Conservation (phyloP, 2,888 invertebrate genomes). For the Syrphus vitripennis region DNA sequence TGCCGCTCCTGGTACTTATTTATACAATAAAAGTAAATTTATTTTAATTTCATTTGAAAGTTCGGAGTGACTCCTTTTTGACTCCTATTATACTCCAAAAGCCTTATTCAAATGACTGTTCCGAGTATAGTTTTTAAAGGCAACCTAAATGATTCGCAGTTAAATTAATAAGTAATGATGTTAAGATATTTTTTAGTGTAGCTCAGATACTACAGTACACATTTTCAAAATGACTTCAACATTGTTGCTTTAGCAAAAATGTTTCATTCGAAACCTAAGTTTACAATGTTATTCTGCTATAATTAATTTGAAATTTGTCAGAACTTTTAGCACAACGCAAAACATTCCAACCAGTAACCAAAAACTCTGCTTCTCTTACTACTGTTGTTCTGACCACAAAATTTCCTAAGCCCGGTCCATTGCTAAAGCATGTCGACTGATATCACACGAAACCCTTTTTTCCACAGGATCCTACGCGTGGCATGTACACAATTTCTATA, state of each 20-base stretch:
- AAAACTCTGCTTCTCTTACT: not conserved
- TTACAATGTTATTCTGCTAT: not conserved
- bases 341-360: not conserved
- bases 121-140: too few relatives aligned
- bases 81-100: too few relatives aligned
- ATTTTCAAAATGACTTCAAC: not conserved
- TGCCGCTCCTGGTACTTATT: too few relatives aligned
- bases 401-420: not conserved
- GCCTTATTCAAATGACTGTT: too few relatives aligned
- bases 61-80: too few relatives aligned
- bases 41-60: too few relatives aligned
- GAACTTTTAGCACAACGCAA: not conserved
- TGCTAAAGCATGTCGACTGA: not conserved
- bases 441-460: not conserved
- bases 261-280: not conserved
- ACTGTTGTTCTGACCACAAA: not conserved
- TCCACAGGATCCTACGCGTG: constrained; percentile 1
- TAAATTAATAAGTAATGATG: too few relatives aligned
- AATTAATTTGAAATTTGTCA: constrained; percentile 21
- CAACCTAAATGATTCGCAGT: too few relatives aligned
- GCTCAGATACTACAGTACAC: too few relatives aligned
- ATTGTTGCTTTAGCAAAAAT: not conserved
- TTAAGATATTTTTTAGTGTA: too few relatives aligned
- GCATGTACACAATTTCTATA: not conserved
- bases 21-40: too few relatives aligned